Evolutionary conservation across 1,140 invertebrate genomes (phyloP), one percentile per base, ranked within the genome.

Genomic region (Drosophila bocki): DNA sequence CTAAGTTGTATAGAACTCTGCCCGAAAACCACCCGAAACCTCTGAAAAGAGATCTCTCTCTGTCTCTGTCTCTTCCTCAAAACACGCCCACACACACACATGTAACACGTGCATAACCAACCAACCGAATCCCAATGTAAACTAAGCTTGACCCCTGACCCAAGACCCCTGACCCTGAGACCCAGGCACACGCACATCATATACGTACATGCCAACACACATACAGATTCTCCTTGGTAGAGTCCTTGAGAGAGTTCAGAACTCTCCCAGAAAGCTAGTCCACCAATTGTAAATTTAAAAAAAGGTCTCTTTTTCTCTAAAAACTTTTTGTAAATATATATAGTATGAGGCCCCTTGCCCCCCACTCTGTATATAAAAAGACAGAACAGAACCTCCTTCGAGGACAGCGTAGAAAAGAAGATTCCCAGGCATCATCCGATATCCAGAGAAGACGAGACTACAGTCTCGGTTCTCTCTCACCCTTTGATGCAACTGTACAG

Each of bases 1-100:
- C 80, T 88, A 87, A 87, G 83, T 80, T 87, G 76, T 78, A 63
- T 83, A 75, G 59, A 76, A 69, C 45, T 76, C 59, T 35, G 68
- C 68, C 67, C 68, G 11, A 50, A 48, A 48, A 48, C 33, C 33
- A 48, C 33, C 33, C 9, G 33, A 51, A 41, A 45, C 78, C 44
- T 59, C 61, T 58, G 51, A 47, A 76, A 50, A 47, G 54, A 69
- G 57, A 78, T 57, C 59, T 63, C 47, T 72, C 76, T 67, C 45
- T 75, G 56, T 75, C 71, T 75, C 56, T 72, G 68, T 71, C 69
- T 74, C 68, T 75, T 50, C 47, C 70, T 47, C 48, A 62, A 56
- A 41, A 74, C 33, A 53, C 53, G 37, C 67, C 47, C 71, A 39
- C 56, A 37, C 53, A 58, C 44, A 45, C 47, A 77, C 42, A 76